A percentile compares a stretch with the other conserved stretches of the same genome.
These are phyloP conservation scores for Sebastes kiyomatsui DNA, from an alignment of 2,797 vertebrate species.

Conservation along the genomic window DNA sequence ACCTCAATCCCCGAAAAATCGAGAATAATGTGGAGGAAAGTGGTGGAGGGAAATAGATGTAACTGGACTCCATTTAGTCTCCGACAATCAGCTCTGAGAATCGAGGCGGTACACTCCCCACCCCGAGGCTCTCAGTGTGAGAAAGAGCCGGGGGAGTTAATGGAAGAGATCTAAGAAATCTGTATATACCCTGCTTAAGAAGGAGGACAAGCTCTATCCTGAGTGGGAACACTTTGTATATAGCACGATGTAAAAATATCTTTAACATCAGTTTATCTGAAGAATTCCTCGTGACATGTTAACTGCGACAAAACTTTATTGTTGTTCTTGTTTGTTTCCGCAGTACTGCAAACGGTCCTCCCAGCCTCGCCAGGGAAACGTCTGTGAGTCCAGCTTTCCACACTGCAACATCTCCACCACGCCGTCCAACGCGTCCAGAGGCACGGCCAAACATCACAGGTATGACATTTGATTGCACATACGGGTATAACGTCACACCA, in stretches of 20 bases:
- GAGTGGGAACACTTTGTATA: not conserved
- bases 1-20: not conserved
- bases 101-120: not conserved
- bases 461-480: constrained; percentile 22
- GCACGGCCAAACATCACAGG: constrained; percentile 71
- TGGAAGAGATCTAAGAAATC: not conserved
- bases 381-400: constrained; percentile 63
- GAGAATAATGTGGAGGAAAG: not conserved
- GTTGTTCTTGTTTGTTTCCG: constrained; percentile 6
- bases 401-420: constrained; percentile 42
- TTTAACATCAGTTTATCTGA: not conserved
- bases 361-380: constrained; percentile 45
- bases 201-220: not conserved
- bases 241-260: not conserved
- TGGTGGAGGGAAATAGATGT: not conserved
- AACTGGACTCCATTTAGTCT: constrained; percentile 16
- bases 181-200: not conserved
- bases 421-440: constrained; percentile 53
- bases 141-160: not conserved
- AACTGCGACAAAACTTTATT: not conserved
- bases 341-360: constrained; percentile 78
- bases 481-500: not conserved
- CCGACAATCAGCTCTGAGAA: constrained; percentile 6
- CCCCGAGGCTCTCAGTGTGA: not conserved
- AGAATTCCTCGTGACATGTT: not conserved